Base-by-base conservation (phyloP, 1,140 invertebrate species). In the Melipona quadrifasciata region DNA sequence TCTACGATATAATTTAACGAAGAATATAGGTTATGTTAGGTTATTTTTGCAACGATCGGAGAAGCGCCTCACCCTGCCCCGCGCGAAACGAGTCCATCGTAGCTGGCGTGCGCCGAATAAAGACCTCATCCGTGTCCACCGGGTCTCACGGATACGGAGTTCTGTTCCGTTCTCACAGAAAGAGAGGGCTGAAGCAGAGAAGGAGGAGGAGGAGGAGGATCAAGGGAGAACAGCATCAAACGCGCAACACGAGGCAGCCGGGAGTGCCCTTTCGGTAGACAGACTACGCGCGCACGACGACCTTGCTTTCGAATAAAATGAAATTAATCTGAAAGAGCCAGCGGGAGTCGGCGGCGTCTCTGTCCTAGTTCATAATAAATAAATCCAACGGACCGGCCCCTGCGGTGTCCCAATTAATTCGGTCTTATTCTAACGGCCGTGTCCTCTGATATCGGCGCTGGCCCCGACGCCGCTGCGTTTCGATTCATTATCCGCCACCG, bases 321-420 rank as follows among this genome's bases (percentile, higher is more conserved):
- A 88, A 90, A 91, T 91, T 92, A 91, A 92, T 91, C 76, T 71
- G 80, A 79, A 78, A 82, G 68, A 87, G 86, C 74, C 90, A 86
- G 72, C 88, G 85, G 91, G 89, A 82, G 81, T 84, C 87, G 85
- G 77, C 86, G 83, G 85, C 82, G 73, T 82, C 85, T 90, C 86
- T 83, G 87, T 87, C 84, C 83, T 89, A 85, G 86, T 89, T 90
- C 79, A 85, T 88, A 89, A 92, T 92, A 90, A 92, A 92, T 93
- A 91, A 92, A 92, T 90, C 86, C 83, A 83, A 71, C 70, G 68
- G 27, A 64, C 70, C 73, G 84, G 74, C 83, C 85, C 89, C 91
- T 80, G 89, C 85, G 87, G 89, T 91, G 88, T 89, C 85, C 90
- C 88, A 92, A 93, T 93, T 93, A 93, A 92, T 92, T 92, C 91